phyloP scores from a whole-genome alignment of 2,797 vertebrate species.

The Graptemys geographica region DNA sequence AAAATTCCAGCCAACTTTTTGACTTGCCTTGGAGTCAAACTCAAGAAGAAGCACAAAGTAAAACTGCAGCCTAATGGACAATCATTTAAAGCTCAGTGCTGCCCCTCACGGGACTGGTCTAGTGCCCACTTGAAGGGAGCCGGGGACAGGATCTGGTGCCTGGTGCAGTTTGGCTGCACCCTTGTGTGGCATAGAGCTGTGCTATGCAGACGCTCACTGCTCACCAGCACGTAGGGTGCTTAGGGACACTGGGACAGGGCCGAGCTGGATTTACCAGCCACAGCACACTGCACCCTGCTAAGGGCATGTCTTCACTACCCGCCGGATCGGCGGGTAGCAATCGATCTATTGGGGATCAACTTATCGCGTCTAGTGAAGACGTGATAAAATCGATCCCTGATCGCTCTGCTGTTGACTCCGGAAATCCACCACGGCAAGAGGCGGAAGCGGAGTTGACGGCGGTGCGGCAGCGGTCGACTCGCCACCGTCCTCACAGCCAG shows the following conservation, averaged over 20 bases:
- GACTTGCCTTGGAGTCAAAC: accelerated
- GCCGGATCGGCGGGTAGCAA: too few relatives aligned
- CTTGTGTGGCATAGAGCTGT: not conserved
- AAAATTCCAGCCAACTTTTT: not conserved
- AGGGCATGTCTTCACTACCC: too few relatives aligned
- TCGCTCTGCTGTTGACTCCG: too few relatives aligned
- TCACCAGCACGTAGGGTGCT: not conserved
- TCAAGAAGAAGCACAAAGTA: not conserved
- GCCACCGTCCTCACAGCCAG: too few relatives aligned
- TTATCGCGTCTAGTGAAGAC: too few relatives aligned
- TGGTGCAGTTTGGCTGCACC: not conserved
- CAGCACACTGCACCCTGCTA: not conserved
- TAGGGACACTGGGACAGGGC: not conserved
- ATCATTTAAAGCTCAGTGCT: not conserved
- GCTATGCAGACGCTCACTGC: not conserved
- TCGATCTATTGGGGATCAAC: too few relatives aligned
- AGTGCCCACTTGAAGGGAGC: not conserved
- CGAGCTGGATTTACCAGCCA: not conserved
- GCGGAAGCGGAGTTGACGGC: too few relatives aligned
- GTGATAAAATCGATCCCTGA: too few relatives aligned
- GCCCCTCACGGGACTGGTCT: not conserved
- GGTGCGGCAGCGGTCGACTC: too few relatives aligned
- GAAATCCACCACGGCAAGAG: too few relatives aligned
- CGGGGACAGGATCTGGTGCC: not conserved
- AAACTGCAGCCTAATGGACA: not conserved